Percentiles rank a stretch among this genome's conserved stretches.
These are phyloP conservation scores for Listronotus oregonensis DNA, from an alignment of 1,140 invertebrate genomes.

Conservation along the genomic window DNA sequence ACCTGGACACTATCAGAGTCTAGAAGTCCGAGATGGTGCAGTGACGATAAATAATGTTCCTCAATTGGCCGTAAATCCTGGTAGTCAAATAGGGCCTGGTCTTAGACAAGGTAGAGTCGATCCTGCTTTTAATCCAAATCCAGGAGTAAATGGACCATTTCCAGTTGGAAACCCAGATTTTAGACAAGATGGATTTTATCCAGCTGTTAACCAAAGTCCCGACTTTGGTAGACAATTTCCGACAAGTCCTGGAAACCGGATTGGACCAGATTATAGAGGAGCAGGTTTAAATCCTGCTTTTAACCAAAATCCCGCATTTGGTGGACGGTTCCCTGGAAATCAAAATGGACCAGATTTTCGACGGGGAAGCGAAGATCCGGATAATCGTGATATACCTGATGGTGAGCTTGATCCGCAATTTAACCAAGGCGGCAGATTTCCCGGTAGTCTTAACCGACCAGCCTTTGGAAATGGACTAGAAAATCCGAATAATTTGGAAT, in stretches of 20 bases:
- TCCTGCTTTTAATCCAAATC: slow-evolving; percentile 1
- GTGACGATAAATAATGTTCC: neutral
- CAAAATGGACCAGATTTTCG: slow-evolving; percentile 2
- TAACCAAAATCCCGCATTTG: slow-evolving; percentile 1
- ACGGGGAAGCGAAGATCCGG: neutral
- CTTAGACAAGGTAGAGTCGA: slow-evolving; percentile 12
- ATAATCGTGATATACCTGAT: slow-evolving; percentile 8
- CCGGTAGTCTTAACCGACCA: neutral
- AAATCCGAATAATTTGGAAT: neutral
- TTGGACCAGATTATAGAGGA: too few relatives aligned
- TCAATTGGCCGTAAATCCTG: neutral
- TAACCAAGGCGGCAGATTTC: slow-evolving; percentile 1
- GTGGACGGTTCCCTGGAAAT: neutral
- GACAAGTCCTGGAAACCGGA: neutral
- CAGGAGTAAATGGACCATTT: neutral
- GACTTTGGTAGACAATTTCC: neutral
- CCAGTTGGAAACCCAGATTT: neutral
- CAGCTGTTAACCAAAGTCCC: too few relatives aligned
- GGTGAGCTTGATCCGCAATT: slow-evolving; percentile 16
- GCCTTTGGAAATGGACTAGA: neutral
- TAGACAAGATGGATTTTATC: too few relatives aligned
- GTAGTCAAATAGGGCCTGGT: neutral
- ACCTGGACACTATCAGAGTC: slow-evolving; percentile 27
- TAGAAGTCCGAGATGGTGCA: slow-evolving; percentile 21
- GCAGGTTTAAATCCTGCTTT: neutral